Percentiles rank a stretch among this genome's conserved stretches.
These are phyloP conservation scores for Puntigrus tetrazona DNA, from an alignment of 2,113 vertebrate genomes.

Conservation along the genomic window DNA sequence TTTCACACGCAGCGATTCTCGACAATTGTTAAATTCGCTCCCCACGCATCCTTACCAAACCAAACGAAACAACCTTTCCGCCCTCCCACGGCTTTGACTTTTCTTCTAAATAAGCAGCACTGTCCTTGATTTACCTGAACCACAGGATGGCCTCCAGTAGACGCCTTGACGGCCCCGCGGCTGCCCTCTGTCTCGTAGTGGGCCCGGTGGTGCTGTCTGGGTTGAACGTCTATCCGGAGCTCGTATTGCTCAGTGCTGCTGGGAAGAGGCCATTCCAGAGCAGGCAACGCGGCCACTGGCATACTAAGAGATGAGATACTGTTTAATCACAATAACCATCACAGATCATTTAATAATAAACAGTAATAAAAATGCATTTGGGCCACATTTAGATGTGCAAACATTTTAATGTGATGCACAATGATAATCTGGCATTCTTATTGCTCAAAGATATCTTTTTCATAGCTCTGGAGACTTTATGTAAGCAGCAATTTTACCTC, in stretches of 20 bases:
- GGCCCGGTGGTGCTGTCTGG: conserved; percentile 91
- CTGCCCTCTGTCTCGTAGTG: conserved; percentile 98
- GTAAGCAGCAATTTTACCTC: background rate
- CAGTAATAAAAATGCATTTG: background rate
- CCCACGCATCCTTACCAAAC: background rate
- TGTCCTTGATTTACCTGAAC: conserved; percentile 81
- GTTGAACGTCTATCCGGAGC: conserved; percentile 88
- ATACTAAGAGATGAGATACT: conserved; percentile 63
- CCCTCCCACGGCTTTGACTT: background rate
- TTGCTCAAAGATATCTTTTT: background rate
- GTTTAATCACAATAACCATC: background rate
- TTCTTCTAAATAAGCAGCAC: background rate
- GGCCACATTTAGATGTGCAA: background rate
- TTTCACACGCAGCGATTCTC: background rate
- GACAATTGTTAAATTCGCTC: background rate
- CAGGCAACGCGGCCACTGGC: conserved; percentile 79
- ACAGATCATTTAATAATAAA: conserved; percentile 3
- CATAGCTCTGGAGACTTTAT: background rate
- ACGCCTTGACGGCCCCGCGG: conserved; percentile 90
- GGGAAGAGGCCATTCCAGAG: conserved; percentile 86
- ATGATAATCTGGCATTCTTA: background rate
- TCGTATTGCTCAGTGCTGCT: conserved; percentile 82
- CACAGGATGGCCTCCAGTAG: conserved; percentile 87
- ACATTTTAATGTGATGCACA: background rate
- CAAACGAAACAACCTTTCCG: background rate